These are phyloP conservation scores for Tetramorium alpestre DNA, from an alignment of 1,140 invertebrate genomes.

Conservation along the genomic window DNA sequence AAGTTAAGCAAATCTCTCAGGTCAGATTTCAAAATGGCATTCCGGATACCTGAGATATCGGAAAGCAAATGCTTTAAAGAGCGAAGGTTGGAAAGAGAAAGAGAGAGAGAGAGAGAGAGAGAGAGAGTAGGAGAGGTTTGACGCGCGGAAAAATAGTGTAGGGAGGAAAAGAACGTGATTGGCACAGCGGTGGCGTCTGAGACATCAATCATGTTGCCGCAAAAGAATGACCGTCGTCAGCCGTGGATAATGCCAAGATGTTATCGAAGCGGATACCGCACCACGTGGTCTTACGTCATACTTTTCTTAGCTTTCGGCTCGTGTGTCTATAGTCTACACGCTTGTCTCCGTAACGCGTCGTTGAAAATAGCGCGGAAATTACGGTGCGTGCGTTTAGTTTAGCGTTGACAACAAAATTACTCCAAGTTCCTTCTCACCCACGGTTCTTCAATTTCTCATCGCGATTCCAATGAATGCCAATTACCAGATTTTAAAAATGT, in stretches of 20 bases:
- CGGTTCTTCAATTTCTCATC: background rate
- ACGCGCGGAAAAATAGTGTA: background rate
- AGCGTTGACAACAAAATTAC: background rate
- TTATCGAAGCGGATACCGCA: conserved; percentile 66
- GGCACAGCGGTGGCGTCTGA: background rate
- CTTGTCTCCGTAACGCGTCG: conserved; percentile 11
- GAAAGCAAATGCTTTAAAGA: background rate
- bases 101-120: background rate
- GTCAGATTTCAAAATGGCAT: background rate
- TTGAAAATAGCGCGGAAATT: conserved; percentile 12
- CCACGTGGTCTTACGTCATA: conserved; percentile 71
- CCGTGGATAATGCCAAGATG: conserved; percentile 46
- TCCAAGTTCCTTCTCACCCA: background rate
- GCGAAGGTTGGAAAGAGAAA: background rate
- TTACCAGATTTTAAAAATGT: too few relatives aligned
- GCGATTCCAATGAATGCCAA: background rate
- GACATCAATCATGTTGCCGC: conserved; percentile 2
- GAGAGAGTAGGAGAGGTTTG: background rate
- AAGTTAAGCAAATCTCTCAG: background rate
- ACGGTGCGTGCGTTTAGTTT: background rate
- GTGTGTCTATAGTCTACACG: background rate
- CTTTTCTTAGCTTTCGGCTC: conserved; percentile 55
- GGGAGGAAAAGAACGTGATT: conserved; percentile 10
- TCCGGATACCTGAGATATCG: background rate
- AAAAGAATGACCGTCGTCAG: conserved; percentile 7